These are phyloP conservation scores for Cantharis rufa DNA, from an alignment of 2,888 invertebrate genomes.

Conservation along the genomic window DNA sequence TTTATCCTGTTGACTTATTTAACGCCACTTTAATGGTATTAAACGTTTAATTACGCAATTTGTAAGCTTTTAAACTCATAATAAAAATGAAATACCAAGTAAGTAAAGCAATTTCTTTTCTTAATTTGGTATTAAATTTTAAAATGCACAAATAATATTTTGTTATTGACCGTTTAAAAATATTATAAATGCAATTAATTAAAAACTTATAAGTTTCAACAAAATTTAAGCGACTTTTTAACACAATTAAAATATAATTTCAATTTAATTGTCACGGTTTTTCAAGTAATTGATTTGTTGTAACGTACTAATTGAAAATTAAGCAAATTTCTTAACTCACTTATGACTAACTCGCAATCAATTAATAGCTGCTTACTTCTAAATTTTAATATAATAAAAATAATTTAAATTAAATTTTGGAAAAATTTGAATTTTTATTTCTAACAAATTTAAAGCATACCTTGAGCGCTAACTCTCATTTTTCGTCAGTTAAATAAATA, in stretches of 20 bases:
- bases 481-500: background rate
- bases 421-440: background rate
- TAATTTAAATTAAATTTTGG: background rate
- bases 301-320: background rate
- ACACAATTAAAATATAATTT: background rate
- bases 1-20: background rate
- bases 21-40: background rate
- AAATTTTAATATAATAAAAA: background rate
- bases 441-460: too few species aligned
- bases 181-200: background rate
- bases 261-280: background rate
- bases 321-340: background rate
- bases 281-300: background rate
- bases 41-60: background rate
- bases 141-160: background rate
- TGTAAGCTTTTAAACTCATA: background rate
- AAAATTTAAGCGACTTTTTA: background rate
- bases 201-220: background rate
- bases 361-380: background rate
- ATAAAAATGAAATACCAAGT: background rate
- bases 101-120: background rate
- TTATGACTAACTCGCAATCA: background rate
- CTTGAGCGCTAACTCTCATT: background rate
- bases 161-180: background rate
- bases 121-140: background rate